phyloP scores from a whole-genome alignment of 2,797 vertebrate genomes.

The Spinus olivaceus region DNA sequence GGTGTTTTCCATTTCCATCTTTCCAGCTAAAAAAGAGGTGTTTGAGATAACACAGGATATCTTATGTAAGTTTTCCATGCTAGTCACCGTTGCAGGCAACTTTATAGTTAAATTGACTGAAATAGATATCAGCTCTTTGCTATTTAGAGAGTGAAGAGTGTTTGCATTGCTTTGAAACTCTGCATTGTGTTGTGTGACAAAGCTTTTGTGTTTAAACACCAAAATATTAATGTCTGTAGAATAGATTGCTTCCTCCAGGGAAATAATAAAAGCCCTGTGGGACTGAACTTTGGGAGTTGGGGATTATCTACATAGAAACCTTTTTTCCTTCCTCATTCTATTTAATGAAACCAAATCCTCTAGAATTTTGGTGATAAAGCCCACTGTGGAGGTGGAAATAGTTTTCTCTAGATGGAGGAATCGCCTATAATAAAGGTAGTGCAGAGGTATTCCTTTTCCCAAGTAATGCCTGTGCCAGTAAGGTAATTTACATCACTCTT shows the following conservation, averaged over 20 bases:
- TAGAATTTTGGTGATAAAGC: background rate
- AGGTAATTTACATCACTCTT: background rate
- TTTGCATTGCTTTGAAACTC: background rate
- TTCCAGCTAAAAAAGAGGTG: slow-evolving; percentile 13
- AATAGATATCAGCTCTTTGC: background rate
- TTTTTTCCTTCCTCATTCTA: background rate
- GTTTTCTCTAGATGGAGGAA: background rate
- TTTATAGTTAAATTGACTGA: background rate
- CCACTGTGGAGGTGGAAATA: background rate
- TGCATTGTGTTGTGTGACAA: background rate
- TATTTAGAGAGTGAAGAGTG: background rate
- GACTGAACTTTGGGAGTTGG: background rate
- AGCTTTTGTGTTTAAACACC: background rate
- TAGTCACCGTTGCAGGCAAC: background rate
- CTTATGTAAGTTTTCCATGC: background rate
- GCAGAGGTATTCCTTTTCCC: background rate
- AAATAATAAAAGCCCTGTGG: background rate
- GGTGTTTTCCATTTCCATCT: background rate
- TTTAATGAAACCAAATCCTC: background rate
- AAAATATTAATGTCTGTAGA: background rate
- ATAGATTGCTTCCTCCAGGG: background rate
- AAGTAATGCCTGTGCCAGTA: background rate
- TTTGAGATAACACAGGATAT: background rate
- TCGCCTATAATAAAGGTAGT: background rate
- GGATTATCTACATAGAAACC: background rate